phyloP scores from a whole-genome alignment of 2,797 vertebrate species.

The Fringilla coelebs region DNA sequence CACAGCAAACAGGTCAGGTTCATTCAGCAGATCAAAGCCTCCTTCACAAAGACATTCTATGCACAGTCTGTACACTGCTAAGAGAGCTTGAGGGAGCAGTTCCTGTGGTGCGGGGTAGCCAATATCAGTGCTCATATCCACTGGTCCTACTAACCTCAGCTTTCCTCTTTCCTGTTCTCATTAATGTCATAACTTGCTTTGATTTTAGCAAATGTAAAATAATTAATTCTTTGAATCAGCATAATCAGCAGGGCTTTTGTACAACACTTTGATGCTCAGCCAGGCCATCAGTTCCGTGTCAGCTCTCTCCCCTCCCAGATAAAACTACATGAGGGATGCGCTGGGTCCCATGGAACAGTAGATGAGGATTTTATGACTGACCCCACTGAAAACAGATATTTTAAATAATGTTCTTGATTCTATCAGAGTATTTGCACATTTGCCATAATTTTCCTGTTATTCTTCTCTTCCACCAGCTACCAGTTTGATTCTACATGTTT shows the following conservation, averaged over 20 bases:
- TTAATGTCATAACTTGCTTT: not conserved
- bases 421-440: not conserved
- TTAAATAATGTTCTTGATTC: not conserved
- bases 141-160: not conserved
- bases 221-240: constrained; percentile 16
- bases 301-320: not conserved
- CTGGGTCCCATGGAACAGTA: not conserved
- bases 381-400: not conserved
- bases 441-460: not conserved
- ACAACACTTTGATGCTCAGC: constrained; percentile 21
- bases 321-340: not conserved
- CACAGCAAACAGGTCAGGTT: not conserved
- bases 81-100: not conserved
- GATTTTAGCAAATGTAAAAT: constrained; percentile 25
- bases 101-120: not conserved
- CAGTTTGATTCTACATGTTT: not conserved
- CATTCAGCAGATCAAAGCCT: not conserved
- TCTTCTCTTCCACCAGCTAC: not conserved
- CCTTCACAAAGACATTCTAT: not conserved
- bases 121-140: not conserved
- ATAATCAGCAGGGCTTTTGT: not conserved
- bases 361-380: not conserved
- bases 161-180: not conserved
- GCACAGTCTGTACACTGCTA: not conserved
- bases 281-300: not conserved